Evolutionary conservation across 2,888 invertebrate genomes (phyloP).

Genomic region (Ramazzottius varieornatus): DNA sequence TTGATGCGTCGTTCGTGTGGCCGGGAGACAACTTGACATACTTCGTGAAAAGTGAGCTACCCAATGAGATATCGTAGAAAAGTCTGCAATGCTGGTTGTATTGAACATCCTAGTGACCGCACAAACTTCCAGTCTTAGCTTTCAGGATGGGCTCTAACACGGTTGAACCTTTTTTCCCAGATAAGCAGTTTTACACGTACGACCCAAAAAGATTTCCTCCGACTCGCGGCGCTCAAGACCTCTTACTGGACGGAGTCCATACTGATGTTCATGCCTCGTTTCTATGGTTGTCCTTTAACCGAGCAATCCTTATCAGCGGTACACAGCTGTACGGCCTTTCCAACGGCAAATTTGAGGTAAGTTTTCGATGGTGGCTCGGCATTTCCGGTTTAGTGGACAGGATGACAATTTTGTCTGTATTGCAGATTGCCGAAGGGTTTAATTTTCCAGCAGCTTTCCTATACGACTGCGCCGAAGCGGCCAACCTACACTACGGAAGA

Average conservation of each 20-base stretch:
- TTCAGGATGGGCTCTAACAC: too few species aligned
- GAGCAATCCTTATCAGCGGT: background rate
- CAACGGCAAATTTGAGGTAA: slow-evolving; percentile 1
- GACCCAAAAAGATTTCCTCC: background rate
- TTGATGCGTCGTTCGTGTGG: slow-evolving; percentile 25
- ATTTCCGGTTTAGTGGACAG: too few species aligned
- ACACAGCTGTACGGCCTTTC: slow-evolving; percentile 1
- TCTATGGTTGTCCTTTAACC: slow-evolving; percentile 1
- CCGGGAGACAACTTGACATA: slow-evolving; percentile 24
- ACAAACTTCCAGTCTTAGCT: too few species aligned
- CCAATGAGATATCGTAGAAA: too few species aligned
- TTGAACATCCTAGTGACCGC: too few species aligned
- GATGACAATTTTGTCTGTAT: too few species aligned
- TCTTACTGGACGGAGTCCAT: background rate
- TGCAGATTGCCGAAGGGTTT: slow-evolving; percentile 1
- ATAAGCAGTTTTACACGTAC: background rate
- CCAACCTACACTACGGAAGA: background rate
- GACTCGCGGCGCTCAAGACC: slow-evolving; percentile 2
- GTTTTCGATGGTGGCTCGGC: too few species aligned
- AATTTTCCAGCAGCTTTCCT: slow-evolving; percentile 1
- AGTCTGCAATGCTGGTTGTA: too few species aligned
- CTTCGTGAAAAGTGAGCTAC: slow-evolving; percentile 22
- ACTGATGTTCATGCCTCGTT: background rate
- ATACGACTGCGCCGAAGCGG: slow-evolving; percentile 2
- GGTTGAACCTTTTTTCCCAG: background rate